Evolutionary conservation across 1,140 invertebrate species (phyloP).

Genomic region (Drosophila ambigua): DNA sequence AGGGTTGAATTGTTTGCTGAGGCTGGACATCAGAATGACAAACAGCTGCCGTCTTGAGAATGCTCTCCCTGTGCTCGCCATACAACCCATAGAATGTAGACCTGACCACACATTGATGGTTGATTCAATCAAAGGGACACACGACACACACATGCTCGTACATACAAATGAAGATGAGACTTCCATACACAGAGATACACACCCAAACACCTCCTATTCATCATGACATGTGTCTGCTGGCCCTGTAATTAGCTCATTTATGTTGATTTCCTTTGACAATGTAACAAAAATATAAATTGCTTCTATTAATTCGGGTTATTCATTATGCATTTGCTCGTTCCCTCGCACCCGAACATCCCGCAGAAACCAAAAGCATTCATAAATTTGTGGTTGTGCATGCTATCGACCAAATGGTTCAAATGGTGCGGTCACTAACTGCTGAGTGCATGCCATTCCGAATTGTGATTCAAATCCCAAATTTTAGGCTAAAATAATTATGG

Average conservation of each 20-base stretch:
- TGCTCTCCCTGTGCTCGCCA: neutral
- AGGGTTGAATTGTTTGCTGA: conserved; percentile 32
- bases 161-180: neutral
- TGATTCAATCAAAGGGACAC: conserved; percentile 60
- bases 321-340: conserved; percentile 54
- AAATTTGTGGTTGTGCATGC: conserved; percentile 65
- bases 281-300: conserved; percentile 67
- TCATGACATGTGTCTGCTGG: conserved; percentile 9
- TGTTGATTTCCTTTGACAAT: conserved; percentile 77
- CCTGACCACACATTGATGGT: conserved; percentile 55
- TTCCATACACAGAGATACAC: neutral
- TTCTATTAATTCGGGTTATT: conserved; percentile 73
- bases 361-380: conserved; percentile 72
- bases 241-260: conserved; percentile 75
- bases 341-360: neutral
- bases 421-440: conserved; percentile 60
- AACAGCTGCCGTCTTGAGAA: conserved; percentile 28
- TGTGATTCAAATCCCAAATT: conserved; percentile 20
- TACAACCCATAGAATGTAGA: neutral
- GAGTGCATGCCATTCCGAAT: conserved; percentile 42
- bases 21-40: conserved; percentile 21
- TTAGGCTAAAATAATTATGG: conserved; percentile 22
- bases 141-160: conserved; percentile 6
- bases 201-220: neutral
- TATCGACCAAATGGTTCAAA: conserved; percentile 65